These are phyloP conservation scores for Agrilus planipennis DNA, from an alignment of 1,140 invertebrate genomes.

Conservation along the genomic window DNA sequence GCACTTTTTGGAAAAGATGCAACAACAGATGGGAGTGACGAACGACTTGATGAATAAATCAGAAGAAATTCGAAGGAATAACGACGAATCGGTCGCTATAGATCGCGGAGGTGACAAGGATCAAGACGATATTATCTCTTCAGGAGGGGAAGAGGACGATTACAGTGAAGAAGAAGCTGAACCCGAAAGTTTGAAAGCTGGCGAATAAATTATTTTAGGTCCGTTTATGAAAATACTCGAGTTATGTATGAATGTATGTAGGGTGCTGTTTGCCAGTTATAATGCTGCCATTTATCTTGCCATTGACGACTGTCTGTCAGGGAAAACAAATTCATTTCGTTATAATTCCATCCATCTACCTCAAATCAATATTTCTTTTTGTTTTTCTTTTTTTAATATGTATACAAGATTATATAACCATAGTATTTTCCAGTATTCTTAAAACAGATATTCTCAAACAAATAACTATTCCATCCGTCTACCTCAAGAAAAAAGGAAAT, in stretches of 20 bases:
- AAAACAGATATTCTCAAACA: constrained; percentile 7
- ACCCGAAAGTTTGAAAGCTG: constrained; percentile 28
- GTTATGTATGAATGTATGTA: constrained; percentile 9
- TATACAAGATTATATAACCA: too few species aligned
- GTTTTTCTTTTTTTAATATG: too few species aligned
- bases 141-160: constrained; percentile 30
- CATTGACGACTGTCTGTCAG: constrained; percentile 11
- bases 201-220: constrained; percentile 21
- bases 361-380: too few species aligned
- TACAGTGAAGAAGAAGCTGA: constrained; percentile 33
- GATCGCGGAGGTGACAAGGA: constrained; percentile 20
- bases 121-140: constrained; percentile 27
- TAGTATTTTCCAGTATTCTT: too few species aligned
- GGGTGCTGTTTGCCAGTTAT: constrained; percentile 11
- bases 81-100: constrained; percentile 25
- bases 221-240: neutral
- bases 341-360: constrained; percentile 37
- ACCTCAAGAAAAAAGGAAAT: constrained; percentile 27
- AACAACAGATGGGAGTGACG: constrained; percentile 37
- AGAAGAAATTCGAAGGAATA: constrained; percentile 27
- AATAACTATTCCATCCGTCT: constrained; percentile 33
- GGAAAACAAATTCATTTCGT: constrained; percentile 21
- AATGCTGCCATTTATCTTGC: constrained; percentile 16
- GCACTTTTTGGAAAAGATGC: constrained; percentile 47
- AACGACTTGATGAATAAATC: constrained; percentile 29